Percentiles rank a stretch among this genome's conserved stretches.
These are phyloP conservation scores for Motacilla tschutschensis DNA, from an alignment of 2,113 vertebrate genomes.

Conservation along the genomic window DNA sequence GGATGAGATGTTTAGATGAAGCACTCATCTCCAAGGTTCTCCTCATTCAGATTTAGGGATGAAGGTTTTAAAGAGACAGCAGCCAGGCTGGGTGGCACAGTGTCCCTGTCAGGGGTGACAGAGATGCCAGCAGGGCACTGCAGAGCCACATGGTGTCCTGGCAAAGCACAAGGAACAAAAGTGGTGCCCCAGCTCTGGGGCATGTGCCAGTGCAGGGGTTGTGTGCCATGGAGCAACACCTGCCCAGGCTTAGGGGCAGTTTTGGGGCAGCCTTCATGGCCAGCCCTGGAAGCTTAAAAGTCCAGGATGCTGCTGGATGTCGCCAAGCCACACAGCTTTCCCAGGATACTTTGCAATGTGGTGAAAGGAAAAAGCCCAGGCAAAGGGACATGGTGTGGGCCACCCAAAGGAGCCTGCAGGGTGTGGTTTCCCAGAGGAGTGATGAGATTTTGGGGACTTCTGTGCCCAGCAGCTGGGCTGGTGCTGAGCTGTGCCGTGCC, in stretches of 20 bases:
- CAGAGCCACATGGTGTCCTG: not conserved
- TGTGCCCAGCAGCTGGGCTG: not conserved
- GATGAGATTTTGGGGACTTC: not conserved
- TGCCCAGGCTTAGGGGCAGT: not conserved
- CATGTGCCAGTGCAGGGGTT: not conserved
- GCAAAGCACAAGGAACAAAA: not conserved
- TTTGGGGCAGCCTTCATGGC: not conserved
- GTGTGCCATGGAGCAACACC: accelerated
- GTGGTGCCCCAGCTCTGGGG: not conserved
- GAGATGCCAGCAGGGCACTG: accelerated
- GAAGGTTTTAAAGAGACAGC: constrained; percentile 41
- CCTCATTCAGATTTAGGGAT: constrained; percentile 28
- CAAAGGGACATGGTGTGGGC: accelerated
- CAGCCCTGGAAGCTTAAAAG: not conserved
- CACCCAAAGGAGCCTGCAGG: not conserved
- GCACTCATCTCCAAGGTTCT: not conserved
- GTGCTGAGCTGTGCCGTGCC: not conserved
- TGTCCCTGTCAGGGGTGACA: accelerated
- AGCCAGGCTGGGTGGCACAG: not conserved
- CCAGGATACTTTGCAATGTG: not conserved
- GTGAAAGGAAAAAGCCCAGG: not conserved
- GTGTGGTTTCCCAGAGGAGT: not conserved
- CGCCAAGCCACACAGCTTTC: not conserved
- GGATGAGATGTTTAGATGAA: not conserved
- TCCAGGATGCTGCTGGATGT: not conserved